Evolutionary conservation across 2,113 vertebrate species (phyloP), one percentile per base, ranked within the genome.

Genomic region (Psophia crepitans): DNA sequence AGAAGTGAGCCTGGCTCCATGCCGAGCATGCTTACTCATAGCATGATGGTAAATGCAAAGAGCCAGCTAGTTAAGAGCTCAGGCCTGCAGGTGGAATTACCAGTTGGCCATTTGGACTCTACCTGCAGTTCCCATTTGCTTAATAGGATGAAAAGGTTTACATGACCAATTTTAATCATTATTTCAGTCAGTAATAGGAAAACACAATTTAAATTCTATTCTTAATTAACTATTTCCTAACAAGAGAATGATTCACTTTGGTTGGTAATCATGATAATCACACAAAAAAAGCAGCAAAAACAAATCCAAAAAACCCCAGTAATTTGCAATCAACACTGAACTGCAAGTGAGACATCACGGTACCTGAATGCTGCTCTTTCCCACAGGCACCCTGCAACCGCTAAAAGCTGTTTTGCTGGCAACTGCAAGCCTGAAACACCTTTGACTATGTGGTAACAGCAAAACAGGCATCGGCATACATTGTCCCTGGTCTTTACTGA

Each of bases 251-350:
- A 70, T 37, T 77, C 0, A 5, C 77, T 86, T 77, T n/a, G 24
- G 9, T n/a, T 57, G 23, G 11, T 22, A 1, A 2, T 44, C n/a
- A 54, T 57, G 23, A 9, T 22, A 1, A 2, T 44, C n/a, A 54
- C 19, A 82, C 6, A 54, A 37, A 30, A 54, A 78, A 11, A 11
- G 16, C 13, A 11, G 5, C 17, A 39, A 37, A 69, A 56, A 56
- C 54, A 30, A 54, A 30, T 24, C 44, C n/a, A 27, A 53, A 28
- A 53, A 53, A 53, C 26, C 51, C 46, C 27, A 76, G 53, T 48
- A 68, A 84, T 44, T 65, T 81, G 33, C 24, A 61, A 48, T 19
- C 2, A 91, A 74, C 61, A 73, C 14, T 57, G 21, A 76, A 69
- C 15, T 83, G 16, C 10, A 33, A 64, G 39, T 35, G 77, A 74